Evolutionary conservation across 2,113 vertebrate species (phyloP), one percentile per base, ranked within the genome.

Genomic region (Hystrix cristata): DNA sequence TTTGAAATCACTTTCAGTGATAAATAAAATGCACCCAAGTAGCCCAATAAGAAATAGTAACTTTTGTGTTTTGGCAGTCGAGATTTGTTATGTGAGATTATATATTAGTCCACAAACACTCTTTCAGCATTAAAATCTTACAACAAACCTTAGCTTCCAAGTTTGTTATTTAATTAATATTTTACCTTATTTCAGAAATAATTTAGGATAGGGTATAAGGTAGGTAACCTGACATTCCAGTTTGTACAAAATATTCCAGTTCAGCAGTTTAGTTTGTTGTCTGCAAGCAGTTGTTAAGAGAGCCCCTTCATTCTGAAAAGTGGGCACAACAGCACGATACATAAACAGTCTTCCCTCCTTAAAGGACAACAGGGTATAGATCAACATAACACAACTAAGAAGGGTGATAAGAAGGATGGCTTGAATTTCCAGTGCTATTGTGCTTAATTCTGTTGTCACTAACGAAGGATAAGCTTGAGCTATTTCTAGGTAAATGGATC

Each of bases 331-430:
- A 38, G 16, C 13, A 55, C 29, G 14, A 64, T 27, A 51, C 84
- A 67, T 64, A 43, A 84, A 79, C n/a, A 74, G 38, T 4, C 29
- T 76, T 94, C 7, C 25, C 2, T 51, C 53, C 43, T 62, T 34
- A 89, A 19, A 80, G 14, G 34, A 51, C 3, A n/a, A 57, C 31
- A 55, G 55, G 67, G 34, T 8, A 15, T 38, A 83, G 0, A 21
- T 0, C 1, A 64, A 60, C 38, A 79, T 34, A 59, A 74, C 15
- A 72, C 19, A 46, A 64, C 16, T 46, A 46, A 92, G 23, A 65
- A 29, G 0, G 0, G 4, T 34, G 4, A n/a, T 1, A 27, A 11
- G 5, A 96, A 79, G 59, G 19, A 51, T 5, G 7, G 2, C 25
- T 25, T 91, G 12, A 74, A 38, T 25, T 43, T 34, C 48, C 14